Conservation (phyloP, 2,797 vertebrate species). For the Hafferia zeledoni region DNA sequence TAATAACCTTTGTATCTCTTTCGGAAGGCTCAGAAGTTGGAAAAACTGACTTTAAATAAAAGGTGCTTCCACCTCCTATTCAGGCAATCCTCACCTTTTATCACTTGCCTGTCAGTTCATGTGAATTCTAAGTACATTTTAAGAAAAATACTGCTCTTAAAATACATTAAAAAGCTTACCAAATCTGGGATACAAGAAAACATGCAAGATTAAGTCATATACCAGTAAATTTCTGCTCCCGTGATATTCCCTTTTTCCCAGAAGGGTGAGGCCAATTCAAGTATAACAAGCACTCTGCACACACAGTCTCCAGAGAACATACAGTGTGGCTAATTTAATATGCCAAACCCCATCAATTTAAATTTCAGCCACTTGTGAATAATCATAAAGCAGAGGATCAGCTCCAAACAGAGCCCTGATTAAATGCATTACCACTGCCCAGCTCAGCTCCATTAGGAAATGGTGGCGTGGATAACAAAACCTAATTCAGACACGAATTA, state of each 20-base stretch:
- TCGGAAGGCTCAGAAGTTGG: background rate
- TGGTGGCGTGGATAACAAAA: background rate
- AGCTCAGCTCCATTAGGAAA: background rate
- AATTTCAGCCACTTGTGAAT: background rate
- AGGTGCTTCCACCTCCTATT: background rate
- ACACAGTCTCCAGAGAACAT: background rate
- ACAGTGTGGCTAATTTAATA: background rate
- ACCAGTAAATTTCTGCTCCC: background rate
- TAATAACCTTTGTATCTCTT: background rate
- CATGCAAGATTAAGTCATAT: background rate
- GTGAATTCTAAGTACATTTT: background rate
- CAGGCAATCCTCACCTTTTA: background rate
- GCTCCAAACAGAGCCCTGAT: background rate
- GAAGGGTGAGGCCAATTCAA: background rate
- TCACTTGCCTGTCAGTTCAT: background rate
- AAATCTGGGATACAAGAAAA: background rate
- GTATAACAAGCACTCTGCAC: background rate
- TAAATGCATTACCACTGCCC: background rate
- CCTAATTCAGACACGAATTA: background rate
- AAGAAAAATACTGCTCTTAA: background rate
- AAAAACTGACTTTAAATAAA: background rate
- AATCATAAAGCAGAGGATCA: conserved; percentile 8
- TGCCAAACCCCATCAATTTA: background rate
- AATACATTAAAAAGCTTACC: background rate
- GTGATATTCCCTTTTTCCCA: background rate